Conservation (phyloP, 1,140 invertebrate genomes). For the Orussus abietinus region DNA sequence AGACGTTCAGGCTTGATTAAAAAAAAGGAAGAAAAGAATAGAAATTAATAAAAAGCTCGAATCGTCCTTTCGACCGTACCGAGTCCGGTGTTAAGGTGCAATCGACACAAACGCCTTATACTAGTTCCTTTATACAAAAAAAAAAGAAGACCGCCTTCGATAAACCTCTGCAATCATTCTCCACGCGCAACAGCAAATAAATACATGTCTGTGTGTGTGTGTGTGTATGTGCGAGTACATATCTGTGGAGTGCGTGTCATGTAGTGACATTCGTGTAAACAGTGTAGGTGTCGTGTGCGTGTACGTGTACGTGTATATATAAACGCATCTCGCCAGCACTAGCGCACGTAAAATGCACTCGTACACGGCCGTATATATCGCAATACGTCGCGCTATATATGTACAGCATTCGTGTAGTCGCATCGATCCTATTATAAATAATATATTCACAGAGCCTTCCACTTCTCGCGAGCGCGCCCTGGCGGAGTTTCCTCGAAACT, state of each 20-base stretch:
- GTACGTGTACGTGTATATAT: slow-evolving; percentile 5
- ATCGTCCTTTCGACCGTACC: no score
- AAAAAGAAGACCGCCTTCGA: no score
- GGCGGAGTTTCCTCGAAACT: no score
- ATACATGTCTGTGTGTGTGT: slow-evolving; percentile 25
- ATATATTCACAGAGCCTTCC: slow-evolving; percentile 10
- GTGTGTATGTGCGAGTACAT: neutral
- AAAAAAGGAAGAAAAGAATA: no score
- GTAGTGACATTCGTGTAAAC: neutral
- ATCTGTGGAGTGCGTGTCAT: neutral
- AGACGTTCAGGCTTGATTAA: no score
- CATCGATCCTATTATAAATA: slow-evolving; percentile 8
- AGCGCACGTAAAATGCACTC: slow-evolving; percentile 22
- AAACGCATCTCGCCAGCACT: neutral
- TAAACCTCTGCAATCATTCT: no score
- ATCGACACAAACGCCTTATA: no score
- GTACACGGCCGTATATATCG: slow-evolving; percentile 25
- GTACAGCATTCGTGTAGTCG: slow-evolving; percentile 16
- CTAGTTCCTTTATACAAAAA: no score
- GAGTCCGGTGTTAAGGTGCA: no score
- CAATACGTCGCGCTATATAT: slow-evolving; percentile 18
- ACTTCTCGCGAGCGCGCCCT: no score
- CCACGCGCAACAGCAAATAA: slow-evolving; percentile 33
- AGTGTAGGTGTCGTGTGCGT: slow-evolving; percentile 6
- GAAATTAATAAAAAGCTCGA: no score